Percentiles rank a stretch among this genome's conserved stretches.
Conservation (phyloP, 1,140 invertebrate species). For the Drosophila orena region DNA sequence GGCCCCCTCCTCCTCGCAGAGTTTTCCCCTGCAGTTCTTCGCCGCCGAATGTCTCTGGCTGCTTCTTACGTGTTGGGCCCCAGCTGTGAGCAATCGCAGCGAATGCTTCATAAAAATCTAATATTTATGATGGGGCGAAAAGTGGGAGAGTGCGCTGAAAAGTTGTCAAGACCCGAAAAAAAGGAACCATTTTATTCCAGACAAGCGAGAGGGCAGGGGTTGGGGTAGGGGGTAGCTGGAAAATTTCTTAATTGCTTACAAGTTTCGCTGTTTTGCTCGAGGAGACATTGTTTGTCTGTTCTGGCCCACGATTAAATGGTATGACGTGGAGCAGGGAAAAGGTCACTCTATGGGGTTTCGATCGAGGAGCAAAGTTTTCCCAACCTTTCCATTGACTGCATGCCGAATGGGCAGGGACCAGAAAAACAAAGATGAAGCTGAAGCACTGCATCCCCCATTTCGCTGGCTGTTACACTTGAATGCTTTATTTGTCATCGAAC, state of each 20-base stretch:
- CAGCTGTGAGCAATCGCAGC: conserved; percentile 48
- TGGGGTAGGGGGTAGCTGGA: neutral
- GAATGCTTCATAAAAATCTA: conserved; percentile 57
- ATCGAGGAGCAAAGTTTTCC: conserved; percentile 47
- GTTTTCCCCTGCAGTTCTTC: neutral
- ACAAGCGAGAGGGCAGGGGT: neutral
- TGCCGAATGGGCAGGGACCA: neutral
- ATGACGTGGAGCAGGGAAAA: conserved; percentile 53
- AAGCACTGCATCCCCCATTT: conserved; percentile 4
- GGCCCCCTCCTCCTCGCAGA: neutral
- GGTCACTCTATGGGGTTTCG: conserved; percentile 72
- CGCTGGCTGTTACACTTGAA: conserved; percentile 61
- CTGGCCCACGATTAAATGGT: conserved; percentile 70
- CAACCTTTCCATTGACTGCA: too few relatives aligned
- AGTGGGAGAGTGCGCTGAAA: neutral
- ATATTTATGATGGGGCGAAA: conserved; percentile 57
- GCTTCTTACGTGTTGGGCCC: conserved; percentile 46
- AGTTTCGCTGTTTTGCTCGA: conserved; percentile 33
- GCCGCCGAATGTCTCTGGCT: conserved; percentile 29
- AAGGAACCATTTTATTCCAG: neutral
- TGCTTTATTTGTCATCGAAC: conserved; percentile 62
- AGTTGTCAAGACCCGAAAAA: neutral
- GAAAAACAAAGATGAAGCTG: neutral
- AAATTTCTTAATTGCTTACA: conserved; percentile 68
- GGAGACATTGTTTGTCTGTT: conserved; percentile 31